Base-by-base conservation (phyloP, 2,888 invertebrate genomes). In the Drosophila emarginata region DNA sequence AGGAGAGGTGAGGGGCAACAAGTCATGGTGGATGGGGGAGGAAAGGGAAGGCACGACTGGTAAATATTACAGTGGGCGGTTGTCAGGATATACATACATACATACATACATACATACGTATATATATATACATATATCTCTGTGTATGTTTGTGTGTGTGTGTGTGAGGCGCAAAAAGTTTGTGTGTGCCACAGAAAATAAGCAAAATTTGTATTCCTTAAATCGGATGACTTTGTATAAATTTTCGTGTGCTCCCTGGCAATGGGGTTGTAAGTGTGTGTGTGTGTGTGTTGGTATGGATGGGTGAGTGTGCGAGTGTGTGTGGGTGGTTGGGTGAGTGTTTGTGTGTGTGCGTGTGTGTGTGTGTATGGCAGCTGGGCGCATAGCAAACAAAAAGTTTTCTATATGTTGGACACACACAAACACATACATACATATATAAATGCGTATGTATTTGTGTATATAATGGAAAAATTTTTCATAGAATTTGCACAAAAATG, bases 171-270 rank as follows among this genome's bases (percentile, higher is more conserved):
- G 74, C 67, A 73, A 77, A 74, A 74, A 74, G 69, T 84, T 72
- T 80, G 68, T 84, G 82, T 77, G 84, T 57, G 64, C 64, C 77
- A 74, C 80, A 74, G 73, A 78, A 89, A 89, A 89, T 87, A 89
- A 89, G 82, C 77, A 84, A 89, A 90, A 89, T 90, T 89, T 89
- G 89, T 90, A 90, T 90, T 86, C 89, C 90, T 90, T 90, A 89
- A 89, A 90, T 89, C 90, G 89, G 89, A 89, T 90, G 90, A 90
- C 90, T 90, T 90, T 90, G 90, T 90, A 89, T 88, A 90, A 89
- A 87, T 89, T 88, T 84, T 86, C 83, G 82, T 88, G 82, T 82
- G 75, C 81, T 78, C 66, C 74, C 26, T 53, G 61, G 78, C 88
- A 88, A 87, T 80, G 82, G 87, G 82, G 88, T 87, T 83, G 80